Base-by-base conservation (phyloP, 2,888 invertebrate species). In the Tenthredo distinguenda region DNA sequence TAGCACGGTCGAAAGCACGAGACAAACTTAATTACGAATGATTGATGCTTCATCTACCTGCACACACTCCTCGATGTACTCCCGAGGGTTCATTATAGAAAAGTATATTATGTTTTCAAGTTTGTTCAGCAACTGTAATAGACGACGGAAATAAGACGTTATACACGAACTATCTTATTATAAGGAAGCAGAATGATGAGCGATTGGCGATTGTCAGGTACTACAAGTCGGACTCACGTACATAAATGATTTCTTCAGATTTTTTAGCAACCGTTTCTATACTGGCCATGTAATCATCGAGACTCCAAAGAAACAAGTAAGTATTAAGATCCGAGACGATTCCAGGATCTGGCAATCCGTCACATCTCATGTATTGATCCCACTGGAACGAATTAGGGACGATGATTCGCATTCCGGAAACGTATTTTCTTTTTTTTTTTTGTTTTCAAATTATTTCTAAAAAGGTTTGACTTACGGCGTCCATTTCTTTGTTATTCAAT, bases 341-440 rank as follows among this genome's bases (percentile, higher is more conserved):
- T 0, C 94, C 93, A 2, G 96, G 95, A 90, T 96, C 95, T 0
- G 96, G 96, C 0, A 96, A 93, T 3, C 96, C 95, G 84, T 96
- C 95, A 87, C 96, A 96, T 0, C 94, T 94, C 72, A 95, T 93
- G 87, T 95, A 96, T 85, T 95, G 94, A 68, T 92, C 91, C 96
- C 96, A 96, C 95, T 96, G 65, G 21, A 58, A 83, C 37, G 18
- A 31, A 58, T 31, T 31, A 26, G 34, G 12, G 9, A 21, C 12
- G 31, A 18, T n/a, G 40, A 21, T 81, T 58, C 10, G 43, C 15
- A 21, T 26, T 21, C 37, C 26, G 31, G 18, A 37, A 55, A n/a
- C 47, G 15, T 43, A 37, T 40, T 40, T 43, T 43, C 0, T 47
- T 15, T 12, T 34, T 62, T 15, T 65, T 15, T 65, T 12, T 40